Base-by-base conservation (phyloP, 2,797 vertebrate species). In the Girardinus metallicus region DNA sequence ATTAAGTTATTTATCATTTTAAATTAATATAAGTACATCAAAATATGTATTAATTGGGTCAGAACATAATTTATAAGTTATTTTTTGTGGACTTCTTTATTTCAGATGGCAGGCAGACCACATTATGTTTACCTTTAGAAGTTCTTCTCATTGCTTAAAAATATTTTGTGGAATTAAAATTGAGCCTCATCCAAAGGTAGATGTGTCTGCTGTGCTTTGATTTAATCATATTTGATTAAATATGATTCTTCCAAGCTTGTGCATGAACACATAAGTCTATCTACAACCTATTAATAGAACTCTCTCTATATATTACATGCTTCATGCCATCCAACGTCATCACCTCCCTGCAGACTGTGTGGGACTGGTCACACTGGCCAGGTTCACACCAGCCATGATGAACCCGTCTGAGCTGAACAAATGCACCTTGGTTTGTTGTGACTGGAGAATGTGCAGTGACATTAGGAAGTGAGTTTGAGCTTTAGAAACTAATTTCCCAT, bases 391-490 rank as follows among this genome's bases (percentile, higher is more conserved):
- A 31, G 68, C 21, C 18, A 43, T 34, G 15, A 23, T 71, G n/a
- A 70, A 44, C 66, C 36, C 64, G 34, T 71, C 18, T 34, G 39
- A 78, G 66, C 66, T 2, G 11, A 71, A 78, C 66, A 43, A 43
- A 43, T 70, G 47, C 21, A 12, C 36, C 49, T 55, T 71, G 16
- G 34, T 21, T 39, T 43, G 10, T 10, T 77, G 46, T 34, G 39
- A 72, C 49, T 55, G 47, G 21, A 78, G 39, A 77, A 77, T 47
- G 47, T 55, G 75, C 60, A 57, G 76, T 78, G 49, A 31, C 64
- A 43, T 78, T 72, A 55, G 34, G 66, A 2, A 72, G 16, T 34
- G 62, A 51, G 23, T 51, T 41, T 70, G 34, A 53, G 34, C 26
- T 44, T 53, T 11, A 75, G 55, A 44, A 75, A 44, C 53, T 13